phyloP scores from a whole-genome alignment of 2,113 vertebrate species.

The Marcusenius ussheri region DNA sequence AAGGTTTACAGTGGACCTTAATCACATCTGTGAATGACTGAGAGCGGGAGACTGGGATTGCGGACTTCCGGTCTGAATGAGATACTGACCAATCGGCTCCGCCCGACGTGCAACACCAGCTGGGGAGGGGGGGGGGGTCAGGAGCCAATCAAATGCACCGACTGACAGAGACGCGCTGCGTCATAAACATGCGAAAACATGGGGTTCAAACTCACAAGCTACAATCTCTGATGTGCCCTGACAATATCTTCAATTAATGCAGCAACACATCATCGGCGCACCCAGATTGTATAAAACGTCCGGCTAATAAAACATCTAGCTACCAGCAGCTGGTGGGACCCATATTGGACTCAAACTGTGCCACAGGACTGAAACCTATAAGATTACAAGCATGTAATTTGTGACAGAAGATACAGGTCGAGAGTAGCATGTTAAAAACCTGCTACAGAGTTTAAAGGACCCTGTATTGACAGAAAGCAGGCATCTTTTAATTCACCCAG shows the following conservation, averaged over 20 bases:
- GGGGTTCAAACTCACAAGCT: too few relatives aligned
- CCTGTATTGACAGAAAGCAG: not conserved
- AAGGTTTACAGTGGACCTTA: not conserved
- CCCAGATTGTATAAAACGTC: not conserved
- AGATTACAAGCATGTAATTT: not conserved
- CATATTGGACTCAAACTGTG: not conserved
- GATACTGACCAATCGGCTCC: not conserved
- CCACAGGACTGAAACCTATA: not conserved
- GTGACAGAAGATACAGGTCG: not conserved
- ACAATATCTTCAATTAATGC: not conserved
- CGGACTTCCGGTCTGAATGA: not conserved
- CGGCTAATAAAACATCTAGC: not conserved
- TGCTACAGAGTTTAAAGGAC: not conserved
- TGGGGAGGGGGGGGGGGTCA: constrained; percentile 14
- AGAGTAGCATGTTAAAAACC: not conserved
- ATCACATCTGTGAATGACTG: not conserved
- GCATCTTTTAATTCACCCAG: not conserved
- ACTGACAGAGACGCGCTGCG: not conserved
- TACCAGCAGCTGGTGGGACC: not conserved
- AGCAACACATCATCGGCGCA: constrained; percentile 13
- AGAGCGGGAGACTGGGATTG: constrained; percentile 5
- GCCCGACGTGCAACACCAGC: not conserved
- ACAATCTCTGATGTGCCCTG: not conserved
- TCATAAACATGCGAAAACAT: not conserved
- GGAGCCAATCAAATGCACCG: not conserved